Base-by-base conservation (phyloP, 2,797 vertebrate genomes). In the Poliocrania exsul region DNA sequence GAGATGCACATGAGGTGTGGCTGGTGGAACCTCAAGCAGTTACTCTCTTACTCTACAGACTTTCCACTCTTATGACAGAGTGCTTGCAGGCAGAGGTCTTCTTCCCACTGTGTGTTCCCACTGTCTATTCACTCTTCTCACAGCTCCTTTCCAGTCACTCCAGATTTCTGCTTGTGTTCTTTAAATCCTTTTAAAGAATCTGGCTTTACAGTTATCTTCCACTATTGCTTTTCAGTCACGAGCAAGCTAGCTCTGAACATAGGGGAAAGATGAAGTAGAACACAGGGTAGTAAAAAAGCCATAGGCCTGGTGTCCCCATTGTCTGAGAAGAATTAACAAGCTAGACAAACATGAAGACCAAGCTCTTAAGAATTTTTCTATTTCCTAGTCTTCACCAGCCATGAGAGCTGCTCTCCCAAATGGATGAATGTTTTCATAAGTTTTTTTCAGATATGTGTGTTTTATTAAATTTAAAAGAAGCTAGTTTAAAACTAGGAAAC, bases 381-480 rank as follows among this genome's bases (percentile, higher is more conserved):
- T 70, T 54, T 84, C 13, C 25, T 6, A 31, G 25, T 69, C 29
- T 28, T 54, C 16, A 26, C n/a, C 19, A 67, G 33, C 40, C 23
- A 24, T 66, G 31, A 75, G 42, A 58, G 49, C 40, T 33, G 5
- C 13, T 58, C 23, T 90, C 78, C 75, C 56, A 88, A 56, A 29
- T 73, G 74, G 60, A 49, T 73, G 31, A 33, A 67, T 73, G 26
- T 82, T 94, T 92, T 69, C 3, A 57, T 58, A 19, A 2, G 20
- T 65, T 62, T 71, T 83, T 83, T 70, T 40, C 15, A 58, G 37
- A 47, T 88, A 56, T 9, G 8, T 57, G 6, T 81, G 19, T 80
- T 92, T 84, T 86, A 75, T 95, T 91, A 86, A 61, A 75, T 91
- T 79, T 79, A 49, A 90, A 83, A 86, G 20, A 47, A 81, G 14